Evolutionary conservation across 1,140 invertebrate species (phyloP), one percentile per base, ranked within the genome.

Genomic region (Brachionus sp.): DNA sequence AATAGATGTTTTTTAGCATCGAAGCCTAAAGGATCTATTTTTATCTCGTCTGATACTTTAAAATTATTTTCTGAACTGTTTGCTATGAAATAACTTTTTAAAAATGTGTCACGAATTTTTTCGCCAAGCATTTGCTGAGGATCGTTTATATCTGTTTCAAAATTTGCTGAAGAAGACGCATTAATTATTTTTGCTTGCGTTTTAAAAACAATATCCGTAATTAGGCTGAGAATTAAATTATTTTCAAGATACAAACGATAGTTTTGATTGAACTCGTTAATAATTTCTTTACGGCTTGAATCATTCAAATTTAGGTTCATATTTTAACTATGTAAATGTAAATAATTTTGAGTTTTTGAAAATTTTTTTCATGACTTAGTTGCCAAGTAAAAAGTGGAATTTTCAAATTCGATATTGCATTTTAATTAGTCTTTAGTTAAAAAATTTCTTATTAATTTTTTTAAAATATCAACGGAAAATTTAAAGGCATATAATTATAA

Each of bases 221-320:
- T 23, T 3, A 75, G 7, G 46, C 44, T 46, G 13, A 75, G 19
- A 13, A 75, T 25, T 4, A 46, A 29, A 5, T 75, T 44, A 75
- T 46, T 75, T 46, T 75, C 70, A 13, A 75, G 44, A 12, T 75
- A 75, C 2, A 25, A 25, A 44, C 70, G 70, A 75, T 75, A 75
- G 23, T 75, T 75, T 46, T 75, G 70, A 46, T 75, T 75, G 25
- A 75, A 75, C 7, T 75, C 70, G 12, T 75, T 75, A 9, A 75
- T 12, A 19, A 75, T 46, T 46, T 75, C 70, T 46, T 75, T 75
- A 46, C 70, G 37, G 44, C 44, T 46, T 25, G 25, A 25, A 46
- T 46, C 37, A 35, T 68, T 37, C 5, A 37, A 57, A 39, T 70
- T 70, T 70, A 70, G 37, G 66, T 70, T 75, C 70, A 75, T 66